These are phyloP conservation scores for Morinoia aosen DNA, from an alignment of 2,888 invertebrate genomes.

Conservation along the genomic window DNA sequence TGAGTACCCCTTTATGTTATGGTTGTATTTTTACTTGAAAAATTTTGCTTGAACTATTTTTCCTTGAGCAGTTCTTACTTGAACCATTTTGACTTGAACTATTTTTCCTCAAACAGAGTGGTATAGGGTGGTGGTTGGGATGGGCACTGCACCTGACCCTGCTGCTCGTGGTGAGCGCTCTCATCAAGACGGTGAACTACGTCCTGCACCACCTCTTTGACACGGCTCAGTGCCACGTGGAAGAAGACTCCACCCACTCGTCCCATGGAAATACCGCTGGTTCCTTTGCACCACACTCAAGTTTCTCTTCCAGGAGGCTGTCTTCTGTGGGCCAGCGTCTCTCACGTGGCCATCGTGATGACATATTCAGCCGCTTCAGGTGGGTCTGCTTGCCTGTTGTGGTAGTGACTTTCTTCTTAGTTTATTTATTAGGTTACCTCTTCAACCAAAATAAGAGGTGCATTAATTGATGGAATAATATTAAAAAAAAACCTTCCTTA, in stretches of 20 bases:
- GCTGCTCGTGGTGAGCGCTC: constrained; percentile 61
- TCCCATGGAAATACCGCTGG: constrained; percentile 35
- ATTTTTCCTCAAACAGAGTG: constrained; percentile 48
- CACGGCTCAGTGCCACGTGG: constrained; percentile 63
- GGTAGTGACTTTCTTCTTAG: background rate
- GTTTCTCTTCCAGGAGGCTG: background rate
- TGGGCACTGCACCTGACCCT: constrained; percentile 63
- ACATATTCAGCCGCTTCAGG: constrained; percentile 27
- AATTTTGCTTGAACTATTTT: no score
- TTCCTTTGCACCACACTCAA: background rate
- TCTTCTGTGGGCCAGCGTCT: constrained; percentile 17
- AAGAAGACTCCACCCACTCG: constrained; percentile 58
- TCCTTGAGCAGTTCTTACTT: constrained; percentile 46
- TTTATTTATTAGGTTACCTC: no score
- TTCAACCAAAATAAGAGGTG: no score
- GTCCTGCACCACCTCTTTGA: constrained; percentile 66
- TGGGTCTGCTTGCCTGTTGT: background rate
- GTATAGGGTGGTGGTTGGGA: constrained; percentile 62
- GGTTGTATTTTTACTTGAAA: no score
- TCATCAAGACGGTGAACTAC: constrained; percentile 62
- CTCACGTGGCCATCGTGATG: background rate
- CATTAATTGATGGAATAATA: no score
- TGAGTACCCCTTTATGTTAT: no score
- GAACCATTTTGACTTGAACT: no score
- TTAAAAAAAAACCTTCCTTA: no score